Conservation (phyloP, 2,888 invertebrate genomes). For the Bhutanitis thaidina region DNA sequence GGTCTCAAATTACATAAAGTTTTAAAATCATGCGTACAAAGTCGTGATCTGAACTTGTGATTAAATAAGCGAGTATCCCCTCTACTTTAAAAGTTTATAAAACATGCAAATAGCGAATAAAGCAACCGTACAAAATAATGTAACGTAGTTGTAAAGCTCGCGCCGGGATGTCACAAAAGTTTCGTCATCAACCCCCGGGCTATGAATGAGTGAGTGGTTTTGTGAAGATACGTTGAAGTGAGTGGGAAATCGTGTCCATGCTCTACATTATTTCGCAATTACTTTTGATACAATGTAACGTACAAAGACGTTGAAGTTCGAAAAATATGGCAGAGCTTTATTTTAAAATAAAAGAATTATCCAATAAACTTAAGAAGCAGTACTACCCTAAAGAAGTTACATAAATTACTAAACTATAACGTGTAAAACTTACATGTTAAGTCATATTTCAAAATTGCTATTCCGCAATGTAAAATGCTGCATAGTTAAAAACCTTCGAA, state of each 20-base stretch:
- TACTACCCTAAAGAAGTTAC: neutral
- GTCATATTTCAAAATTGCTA: neutral
- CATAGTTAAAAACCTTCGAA: neutral
- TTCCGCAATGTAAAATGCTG: neutral
- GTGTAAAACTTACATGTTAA: no score
- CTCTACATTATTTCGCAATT: neutral
- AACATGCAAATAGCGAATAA: no score
- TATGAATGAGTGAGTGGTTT: slow-evolving; percentile 1
- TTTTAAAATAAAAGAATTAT: no score
- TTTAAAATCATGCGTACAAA: no score
- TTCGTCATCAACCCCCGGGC: neutral
- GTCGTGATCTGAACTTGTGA: no score
- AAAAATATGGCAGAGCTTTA: no score
- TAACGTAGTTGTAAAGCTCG: neutral
- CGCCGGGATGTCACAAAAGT: neutral
- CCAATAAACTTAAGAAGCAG: neutral
- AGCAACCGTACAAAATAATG: no score
- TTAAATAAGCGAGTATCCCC: no score
- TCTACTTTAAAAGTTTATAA: no score
- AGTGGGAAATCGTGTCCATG: slow-evolving; percentile 1
- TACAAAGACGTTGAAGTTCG: neutral
- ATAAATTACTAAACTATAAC: no score
- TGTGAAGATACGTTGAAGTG: neutral
- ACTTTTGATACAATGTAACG: no score
- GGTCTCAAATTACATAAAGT: no score